A percentile compares a stretch with the other conserved stretches of the same genome.
These are phyloP conservation scores for Loripinus fragilis DNA, from an alignment of 2,888 invertebrate species.

Conservation along the genomic window DNA sequence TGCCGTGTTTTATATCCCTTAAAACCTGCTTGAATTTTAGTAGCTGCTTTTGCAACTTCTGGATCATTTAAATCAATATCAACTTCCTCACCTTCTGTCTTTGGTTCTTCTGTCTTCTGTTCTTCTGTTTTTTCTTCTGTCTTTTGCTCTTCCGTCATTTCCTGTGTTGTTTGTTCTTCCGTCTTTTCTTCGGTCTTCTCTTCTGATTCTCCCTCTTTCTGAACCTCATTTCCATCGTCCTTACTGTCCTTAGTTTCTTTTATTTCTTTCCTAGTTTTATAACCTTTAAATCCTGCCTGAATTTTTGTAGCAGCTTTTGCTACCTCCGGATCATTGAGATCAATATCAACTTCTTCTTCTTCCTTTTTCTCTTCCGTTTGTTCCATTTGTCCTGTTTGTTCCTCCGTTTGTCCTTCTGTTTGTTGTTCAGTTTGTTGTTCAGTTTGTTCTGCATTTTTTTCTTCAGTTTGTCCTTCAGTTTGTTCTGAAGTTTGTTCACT, in stretches of 20 bases:
- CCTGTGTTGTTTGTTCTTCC: slow-evolving; percentile 35
- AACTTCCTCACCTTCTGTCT: slow-evolving; percentile 68
- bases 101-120: slow-evolving; percentile 27
- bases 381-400: slow-evolving; percentile 22
- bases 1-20: slow-evolving; percentile 75
- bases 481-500: background rate
- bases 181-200: slow-evolving; percentile 29
- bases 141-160: slow-evolving; percentile 31
- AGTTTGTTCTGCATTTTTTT: slow-evolving; percentile 24
- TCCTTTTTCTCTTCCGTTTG: slow-evolving; percentile 41
- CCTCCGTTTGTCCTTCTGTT: slow-evolving; percentile 50
- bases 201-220: slow-evolving; percentile 33
- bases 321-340: slow-evolving; percentile 73
- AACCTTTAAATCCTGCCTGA: slow-evolving; percentile 76
- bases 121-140: slow-evolving; percentile 28
- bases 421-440: slow-evolving; percentile 65
- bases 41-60: slow-evolving; percentile 79
- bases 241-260: slow-evolving; percentile 51
- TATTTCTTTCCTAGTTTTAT: slow-evolving; percentile 68
- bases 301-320: slow-evolving; percentile 75
- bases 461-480: slow-evolving; percentile 17
- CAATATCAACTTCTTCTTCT: slow-evolving; percentile 71
- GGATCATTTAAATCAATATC: slow-evolving; percentile 82
- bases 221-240: slow-evolving; percentile 28
- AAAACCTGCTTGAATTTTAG: slow-evolving; percentile 81